These are phyloP conservation scores for Trissolcus basalis DNA, from an alignment of 1,140 invertebrate species.

Conservation along the genomic window DNA sequence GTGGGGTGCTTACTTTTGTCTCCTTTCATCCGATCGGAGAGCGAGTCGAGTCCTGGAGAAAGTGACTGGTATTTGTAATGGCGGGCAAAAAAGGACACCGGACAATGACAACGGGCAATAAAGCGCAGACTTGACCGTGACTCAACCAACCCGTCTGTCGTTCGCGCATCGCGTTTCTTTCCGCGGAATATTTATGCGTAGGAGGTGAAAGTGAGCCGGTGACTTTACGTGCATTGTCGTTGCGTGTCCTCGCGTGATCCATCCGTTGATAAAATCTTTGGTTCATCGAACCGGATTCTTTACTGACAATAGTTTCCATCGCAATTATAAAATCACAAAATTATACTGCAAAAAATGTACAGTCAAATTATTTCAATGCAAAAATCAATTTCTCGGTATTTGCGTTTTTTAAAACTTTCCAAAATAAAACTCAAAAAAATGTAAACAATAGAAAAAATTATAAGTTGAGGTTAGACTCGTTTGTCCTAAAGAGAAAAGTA, in stretches of 20 bases:
- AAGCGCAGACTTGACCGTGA: slow-evolving; percentile 38
- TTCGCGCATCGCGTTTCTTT: slow-evolving; percentile 35
- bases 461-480: no score
- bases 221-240: slow-evolving; percentile 54
- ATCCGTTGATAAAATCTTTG: background rate
- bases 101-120: slow-evolving; percentile 39
- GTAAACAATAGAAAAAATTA: no score
- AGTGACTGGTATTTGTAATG: slow-evolving; percentile 59
- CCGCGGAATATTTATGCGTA: slow-evolving; percentile 58
- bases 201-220: slow-evolving; percentile 68
- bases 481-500: no score
- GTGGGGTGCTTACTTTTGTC: background rate
- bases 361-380: no score
- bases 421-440: no score
- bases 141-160: slow-evolving; percentile 27
- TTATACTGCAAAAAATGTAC: no score
- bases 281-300: slow-evolving; percentile 1
- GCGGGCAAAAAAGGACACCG: slow-evolving; percentile 21
- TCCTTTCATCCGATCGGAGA: slow-evolving; percentile 42
- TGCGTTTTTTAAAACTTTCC: no score
- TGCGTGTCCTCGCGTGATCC: background rate
- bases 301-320: no score
- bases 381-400: no score
- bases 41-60: slow-evolving; percentile 60
- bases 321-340: no score